These are phyloP conservation scores for Mylabris phalerata DNA, from an alignment of 1,140 invertebrate genomes.

Conservation along the genomic window DNA sequence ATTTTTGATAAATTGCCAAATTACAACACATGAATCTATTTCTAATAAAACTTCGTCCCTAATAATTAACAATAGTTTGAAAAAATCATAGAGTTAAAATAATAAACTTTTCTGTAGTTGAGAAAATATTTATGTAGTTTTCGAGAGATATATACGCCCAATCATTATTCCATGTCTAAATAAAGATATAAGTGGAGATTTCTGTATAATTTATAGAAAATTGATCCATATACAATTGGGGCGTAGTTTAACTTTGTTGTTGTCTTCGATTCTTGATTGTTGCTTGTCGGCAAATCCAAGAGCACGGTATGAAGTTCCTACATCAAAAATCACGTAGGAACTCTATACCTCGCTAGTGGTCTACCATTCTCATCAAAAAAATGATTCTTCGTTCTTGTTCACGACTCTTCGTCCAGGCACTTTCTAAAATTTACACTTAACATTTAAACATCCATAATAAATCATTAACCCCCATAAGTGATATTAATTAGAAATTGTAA, in stretches of 20 bases:
- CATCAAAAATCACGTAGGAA: constrained; percentile 42
- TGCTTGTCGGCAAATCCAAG: constrained; percentile 38
- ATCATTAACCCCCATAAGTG: too few species aligned
- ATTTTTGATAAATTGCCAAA: too few species aligned
- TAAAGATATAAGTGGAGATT: neutral
- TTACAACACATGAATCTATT: too few species aligned
- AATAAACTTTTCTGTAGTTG: too few species aligned
- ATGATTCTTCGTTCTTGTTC: neutral
- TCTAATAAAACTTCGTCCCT: too few species aligned
- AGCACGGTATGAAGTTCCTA: constrained; percentile 47
- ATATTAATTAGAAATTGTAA: too few species aligned
- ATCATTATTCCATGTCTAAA: neutral
- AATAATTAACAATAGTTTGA: too few species aligned
- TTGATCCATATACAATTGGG: neutral
- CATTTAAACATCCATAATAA: too few species aligned
- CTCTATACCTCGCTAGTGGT: constrained; percentile 47
- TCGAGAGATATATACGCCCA: too few species aligned
- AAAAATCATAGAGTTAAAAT: too few species aligned
- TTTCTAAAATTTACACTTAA: neutral
- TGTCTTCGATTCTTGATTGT: constrained; percentile 3
- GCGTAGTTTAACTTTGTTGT: neutral
- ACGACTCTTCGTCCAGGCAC: neutral
- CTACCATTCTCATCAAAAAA: constrained; percentile 25
- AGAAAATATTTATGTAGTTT: too few species aligned
- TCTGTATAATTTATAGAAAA: neutral